Evolutionary conservation across 2,888 invertebrate species (phyloP).

Genomic region (Athalia circularis): DNA sequence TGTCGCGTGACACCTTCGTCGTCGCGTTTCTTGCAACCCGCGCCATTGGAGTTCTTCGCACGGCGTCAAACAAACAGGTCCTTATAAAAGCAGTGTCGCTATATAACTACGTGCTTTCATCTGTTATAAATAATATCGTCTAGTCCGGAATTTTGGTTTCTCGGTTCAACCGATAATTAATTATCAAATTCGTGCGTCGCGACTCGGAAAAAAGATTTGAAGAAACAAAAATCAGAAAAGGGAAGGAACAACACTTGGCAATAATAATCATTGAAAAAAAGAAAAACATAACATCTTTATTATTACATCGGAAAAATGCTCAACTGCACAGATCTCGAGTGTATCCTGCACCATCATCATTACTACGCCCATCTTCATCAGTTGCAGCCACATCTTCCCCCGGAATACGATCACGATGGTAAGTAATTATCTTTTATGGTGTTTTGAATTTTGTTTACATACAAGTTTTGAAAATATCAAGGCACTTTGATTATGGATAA

Average conservation of each 20-base stretch:
- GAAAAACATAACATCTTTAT: neutral
- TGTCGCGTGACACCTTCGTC: constrained; percentile 29
- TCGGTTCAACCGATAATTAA: constrained; percentile 9
- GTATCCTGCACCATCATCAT: constrained; percentile 85
- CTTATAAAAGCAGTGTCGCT: constrained; percentile 10
- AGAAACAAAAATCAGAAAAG: neutral
- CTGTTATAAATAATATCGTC: neutral
- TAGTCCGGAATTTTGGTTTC: constrained; percentile 20
- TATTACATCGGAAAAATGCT: constrained; percentile 75
- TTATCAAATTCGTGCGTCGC: neutral
- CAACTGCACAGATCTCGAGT: constrained; percentile 87
- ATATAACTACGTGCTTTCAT: neutral
- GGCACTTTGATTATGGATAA: neutral
- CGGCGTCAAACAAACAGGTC: constrained; percentile 32
- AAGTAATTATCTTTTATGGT: constrained; percentile 49
- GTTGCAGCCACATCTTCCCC: constrained; percentile 81
- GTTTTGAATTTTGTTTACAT: neutral
- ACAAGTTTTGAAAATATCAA: neutral
- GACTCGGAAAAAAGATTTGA: neutral
- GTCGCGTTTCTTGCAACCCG: constrained; percentile 8
- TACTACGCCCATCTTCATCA: constrained; percentile 85
- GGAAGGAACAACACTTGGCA: constrained; percentile 18
- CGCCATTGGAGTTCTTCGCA: neutral
- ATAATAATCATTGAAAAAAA: neutral
- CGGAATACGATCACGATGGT: constrained; percentile 80